Base-by-base conservation (phyloP, 2,888 invertebrate species). In the Hipparchia semele region DNA sequence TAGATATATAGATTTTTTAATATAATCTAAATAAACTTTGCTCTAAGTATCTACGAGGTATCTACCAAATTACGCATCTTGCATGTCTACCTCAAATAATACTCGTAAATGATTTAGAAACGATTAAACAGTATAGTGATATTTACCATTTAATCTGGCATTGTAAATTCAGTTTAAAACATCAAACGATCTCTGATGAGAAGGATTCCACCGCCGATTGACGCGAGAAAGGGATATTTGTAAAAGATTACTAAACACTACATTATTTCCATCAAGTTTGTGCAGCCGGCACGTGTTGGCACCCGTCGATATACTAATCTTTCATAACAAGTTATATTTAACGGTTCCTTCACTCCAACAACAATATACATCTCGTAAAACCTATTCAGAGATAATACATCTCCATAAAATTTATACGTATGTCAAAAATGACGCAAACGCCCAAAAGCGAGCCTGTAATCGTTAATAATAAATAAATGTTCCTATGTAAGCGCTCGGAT, bases 221-320 rank as follows among this genome's bases (percentile, higher is more conserved):
- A 76, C 75, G 77, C 73, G 76, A 56, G 62, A 68, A 76, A 77
- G 71, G 73, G 76, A 78, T 76, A 76, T 76, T 73, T 74, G 71
- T 75, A 83, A 86, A 59, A 84, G 81, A 82, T 79, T 79, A 79
- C 77, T 80, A 68, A 82, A 86, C 83, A 81, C 78, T 82, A 66
- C 85, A 85, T 84, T 84, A 87, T 86, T 86, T 84, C 79, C 79
- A 82, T 83, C 78, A 76, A 82, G 84, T 84, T 87, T 86, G 83
- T 80, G 77, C 80, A 75, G 77, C 78, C 79, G 87, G 85, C 91
- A 91, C 91, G 91, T 90, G 87, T 91, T 90, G 90, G 91, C 91
- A 89, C 76, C 84, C 77, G 70, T 76, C 79, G 80, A 79, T 83
- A 83, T 80, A 83, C 82, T 86, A 85, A 87, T 87, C 84, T 85